phyloP scores from a whole-genome alignment of 2,888 invertebrate species.

The Euproctis similis region DNA sequence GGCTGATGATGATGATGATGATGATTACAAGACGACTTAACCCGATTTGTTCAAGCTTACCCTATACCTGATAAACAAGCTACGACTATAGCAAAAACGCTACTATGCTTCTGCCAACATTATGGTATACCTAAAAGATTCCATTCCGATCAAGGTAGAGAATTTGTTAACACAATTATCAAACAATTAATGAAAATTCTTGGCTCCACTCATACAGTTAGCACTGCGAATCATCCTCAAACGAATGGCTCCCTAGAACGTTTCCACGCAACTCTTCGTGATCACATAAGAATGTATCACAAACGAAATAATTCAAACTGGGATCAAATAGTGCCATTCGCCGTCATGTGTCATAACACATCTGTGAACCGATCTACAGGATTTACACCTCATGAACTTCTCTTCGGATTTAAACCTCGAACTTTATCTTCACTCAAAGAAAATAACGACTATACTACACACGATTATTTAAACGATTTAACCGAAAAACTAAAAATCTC shows the following conservation, averaged over 20 bases:
- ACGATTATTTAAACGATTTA: not conserved
- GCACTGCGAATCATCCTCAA: slow-evolving; percentile 32
- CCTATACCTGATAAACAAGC: slow-evolving; percentile 32
- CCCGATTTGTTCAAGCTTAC: slow-evolving; percentile 30
- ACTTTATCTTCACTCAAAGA: slow-evolving; percentile 22
- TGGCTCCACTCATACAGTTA: slow-evolving; percentile 26
- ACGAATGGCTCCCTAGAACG: slow-evolving; percentile 30
- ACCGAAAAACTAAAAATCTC: slow-evolving; percentile 13
- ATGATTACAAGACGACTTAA: slow-evolving; percentile 33
- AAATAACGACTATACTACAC: slow-evolving; percentile 12
- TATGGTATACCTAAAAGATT: slow-evolving; percentile 30
- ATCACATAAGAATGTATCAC: slow-evolving; percentile 30
- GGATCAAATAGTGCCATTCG: slow-evolving; percentile 32
- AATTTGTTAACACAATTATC: slow-evolving; percentile 26
- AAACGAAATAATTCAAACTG: slow-evolving; percentile 19
- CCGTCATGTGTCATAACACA: slow-evolving; percentile 32
- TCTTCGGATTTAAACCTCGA: slow-evolving; percentile 31
- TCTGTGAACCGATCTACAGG: slow-evolving; percentile 27
- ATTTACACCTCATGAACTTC: slow-evolving; percentile 24
- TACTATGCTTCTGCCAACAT: slow-evolving; percentile 31
- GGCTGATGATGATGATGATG: too few relatives aligned
- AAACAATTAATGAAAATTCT: slow-evolving; percentile 32
- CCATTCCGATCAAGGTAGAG: slow-evolving; percentile 33
- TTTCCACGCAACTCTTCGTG: slow-evolving; percentile 29
- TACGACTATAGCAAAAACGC: slow-evolving; percentile 23